These are phyloP conservation scores for Todiramphus saurophagus DNA, from an alignment of 2,113 vertebrate genomes.

Conservation along the genomic window DNA sequence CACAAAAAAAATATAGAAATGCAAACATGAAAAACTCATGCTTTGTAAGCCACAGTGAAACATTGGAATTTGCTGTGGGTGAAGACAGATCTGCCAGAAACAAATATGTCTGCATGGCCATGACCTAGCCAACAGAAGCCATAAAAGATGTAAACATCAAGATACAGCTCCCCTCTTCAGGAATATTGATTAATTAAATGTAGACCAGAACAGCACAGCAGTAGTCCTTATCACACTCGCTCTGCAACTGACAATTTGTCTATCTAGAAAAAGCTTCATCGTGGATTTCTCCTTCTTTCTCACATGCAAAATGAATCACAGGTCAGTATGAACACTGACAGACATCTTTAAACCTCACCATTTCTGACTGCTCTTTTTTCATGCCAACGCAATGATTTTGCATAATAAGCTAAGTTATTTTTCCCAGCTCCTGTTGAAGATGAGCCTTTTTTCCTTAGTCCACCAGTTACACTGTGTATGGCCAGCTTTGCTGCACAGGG, in stretches of 20 bases:
- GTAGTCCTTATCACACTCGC: not conserved
- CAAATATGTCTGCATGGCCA: not conserved
- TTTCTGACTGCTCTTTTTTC: not conserved
- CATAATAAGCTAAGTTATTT: not conserved
- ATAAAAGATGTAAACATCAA: not conserved
- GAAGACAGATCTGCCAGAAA: not conserved
- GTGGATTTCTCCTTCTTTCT: not conserved
- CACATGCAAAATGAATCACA: not conserved
- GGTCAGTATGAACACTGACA: not conserved
- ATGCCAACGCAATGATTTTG: not conserved
- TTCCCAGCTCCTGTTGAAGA: not conserved
- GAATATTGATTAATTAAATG: not conserved
- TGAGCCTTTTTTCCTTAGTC: not conserved
- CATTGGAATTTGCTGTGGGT: not conserved
- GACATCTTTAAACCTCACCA: not conserved
- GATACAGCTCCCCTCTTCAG: not conserved
- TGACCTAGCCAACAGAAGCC: not conserved
- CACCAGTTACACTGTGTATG: fast-evolving
- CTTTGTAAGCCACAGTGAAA: not conserved
- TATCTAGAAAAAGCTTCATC: not conserved
- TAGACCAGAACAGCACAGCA: not conserved
- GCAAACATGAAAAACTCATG: not conserved
- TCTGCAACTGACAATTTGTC: not conserved
- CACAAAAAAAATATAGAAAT: not conserved
- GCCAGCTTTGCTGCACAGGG: not conserved